These are phyloP conservation scores for Drosophila obscura DNA, from an alignment of 1,140 invertebrate genomes.

Conservation along the genomic window DNA sequence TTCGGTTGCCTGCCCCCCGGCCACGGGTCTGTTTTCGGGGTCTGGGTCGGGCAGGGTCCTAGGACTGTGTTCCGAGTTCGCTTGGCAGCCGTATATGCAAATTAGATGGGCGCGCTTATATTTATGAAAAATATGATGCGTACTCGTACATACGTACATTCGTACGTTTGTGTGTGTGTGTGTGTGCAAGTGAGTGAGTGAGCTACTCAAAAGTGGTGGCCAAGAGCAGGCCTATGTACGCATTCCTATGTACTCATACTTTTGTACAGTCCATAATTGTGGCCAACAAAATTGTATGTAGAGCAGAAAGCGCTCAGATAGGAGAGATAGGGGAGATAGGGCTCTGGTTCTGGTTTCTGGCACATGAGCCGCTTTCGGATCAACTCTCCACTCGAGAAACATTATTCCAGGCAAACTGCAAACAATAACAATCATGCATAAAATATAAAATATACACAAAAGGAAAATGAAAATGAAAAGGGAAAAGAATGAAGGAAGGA, in stretches of 20 bases:
- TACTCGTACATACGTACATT: constrained; percentile 25
- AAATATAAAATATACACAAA: constrained; percentile 55
- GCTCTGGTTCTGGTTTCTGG: constrained; percentile 18
- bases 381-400: constrained; percentile 48
- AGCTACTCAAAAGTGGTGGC: constrained; percentile 14
- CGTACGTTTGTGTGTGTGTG: constrained; percentile 23
- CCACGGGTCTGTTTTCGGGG: constrained; percentile 40
- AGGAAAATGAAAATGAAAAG: constrained; percentile 3
- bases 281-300: constrained; percentile 56
- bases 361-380: constrained; percentile 71
- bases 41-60: too few relatives aligned
- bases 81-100: constrained; percentile 54
- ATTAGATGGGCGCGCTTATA: constrained; percentile 76
- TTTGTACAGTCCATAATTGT: constrained; percentile 51
- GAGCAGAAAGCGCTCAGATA: constrained; percentile 9
- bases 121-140: constrained; percentile 77
- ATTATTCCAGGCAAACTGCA: constrained; percentile 63
- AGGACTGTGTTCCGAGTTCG: neutral
- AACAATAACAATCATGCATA: constrained; percentile 78
- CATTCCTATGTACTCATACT: neutral
- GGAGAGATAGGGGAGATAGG: constrained; percentile 2
- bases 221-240: constrained; percentile 16
- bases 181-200: neutral
- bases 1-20: constrained; percentile 28
- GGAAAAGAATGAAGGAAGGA: neutral